Percentiles rank a stretch among this genome's conserved stretches.
phyloP scores from a whole-genome alignment of 2,113 vertebrate genomes.

The Anthoscopus minutus region DNA sequence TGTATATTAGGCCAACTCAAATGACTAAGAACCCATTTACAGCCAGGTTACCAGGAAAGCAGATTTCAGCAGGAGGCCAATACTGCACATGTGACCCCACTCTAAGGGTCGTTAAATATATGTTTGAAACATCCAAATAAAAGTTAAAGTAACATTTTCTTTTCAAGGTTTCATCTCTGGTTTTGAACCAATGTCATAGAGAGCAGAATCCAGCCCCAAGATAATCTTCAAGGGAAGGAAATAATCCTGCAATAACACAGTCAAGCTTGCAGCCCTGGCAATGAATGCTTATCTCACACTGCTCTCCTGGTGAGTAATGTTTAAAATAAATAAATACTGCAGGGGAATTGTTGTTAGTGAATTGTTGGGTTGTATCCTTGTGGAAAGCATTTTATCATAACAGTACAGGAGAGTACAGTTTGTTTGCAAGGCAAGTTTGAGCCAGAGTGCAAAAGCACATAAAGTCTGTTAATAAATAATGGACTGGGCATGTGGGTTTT shows the following conservation, averaged over 20 bases:
- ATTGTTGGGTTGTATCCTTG: slow-evolving; percentile 12
- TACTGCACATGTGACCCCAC: neutral
- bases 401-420: neutral
- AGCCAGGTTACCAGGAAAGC: neutral
- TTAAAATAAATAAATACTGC: slow-evolving; percentile 45
- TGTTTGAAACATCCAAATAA: neutral
- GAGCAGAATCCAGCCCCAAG: neutral
- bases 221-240: neutral
- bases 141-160: neutral
- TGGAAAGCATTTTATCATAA: slow-evolving; percentile 13
- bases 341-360: neutral
- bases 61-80: neutral
- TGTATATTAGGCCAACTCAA: neutral
- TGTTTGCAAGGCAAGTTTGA: slow-evolving; percentile 15
- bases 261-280: neutral
- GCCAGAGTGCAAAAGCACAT: neutral
- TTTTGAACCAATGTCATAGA: neutral
- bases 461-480: slow-evolving; percentile 14
- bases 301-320: neutral
- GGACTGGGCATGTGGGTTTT: neutral
- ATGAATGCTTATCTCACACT: neutral
- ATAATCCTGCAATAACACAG: neutral
- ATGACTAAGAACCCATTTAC: neutral
- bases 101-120: neutral
- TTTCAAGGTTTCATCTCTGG: neutral